A percentile compares a stretch with the other conserved stretches of the same genome.
Evolutionary conservation across 2,113 vertebrate genomes (phyloP).

Genomic region (Dascyllus trimaculatus): DNA sequence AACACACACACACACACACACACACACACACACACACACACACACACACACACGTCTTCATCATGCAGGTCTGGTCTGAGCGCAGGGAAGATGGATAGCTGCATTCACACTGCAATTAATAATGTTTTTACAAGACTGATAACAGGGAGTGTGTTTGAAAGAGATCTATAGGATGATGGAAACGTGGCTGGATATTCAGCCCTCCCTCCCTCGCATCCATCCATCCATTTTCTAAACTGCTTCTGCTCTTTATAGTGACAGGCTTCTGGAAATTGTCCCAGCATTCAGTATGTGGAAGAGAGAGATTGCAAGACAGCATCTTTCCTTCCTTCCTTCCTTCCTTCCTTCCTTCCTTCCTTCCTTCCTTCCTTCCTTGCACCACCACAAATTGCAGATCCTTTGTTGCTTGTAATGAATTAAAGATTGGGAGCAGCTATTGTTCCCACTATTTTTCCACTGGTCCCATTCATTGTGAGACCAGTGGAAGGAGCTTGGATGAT

Average conservation of each 20-base stretch:
- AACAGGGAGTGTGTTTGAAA: slow-evolving; percentile 8
- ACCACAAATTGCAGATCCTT: no score
- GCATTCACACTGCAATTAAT: slow-evolving; percentile 40
- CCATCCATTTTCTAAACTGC: slow-evolving; percentile 13
- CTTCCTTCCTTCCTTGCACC: no score
- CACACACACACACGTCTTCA: not conserved
- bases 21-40: not conserved
- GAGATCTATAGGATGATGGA: slow-evolving; percentile 14
- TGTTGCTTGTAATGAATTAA: no score
- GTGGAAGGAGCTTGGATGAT: no score
- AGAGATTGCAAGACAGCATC: not conserved
- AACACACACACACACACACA: slow-evolving; percentile 7
- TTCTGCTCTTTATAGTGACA: not conserved
- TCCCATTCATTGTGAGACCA: no score
- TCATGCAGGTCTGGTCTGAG: not conserved
- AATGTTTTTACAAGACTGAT: slow-evolving; percentile 38
- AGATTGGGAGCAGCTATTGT: no score
- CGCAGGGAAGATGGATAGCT: slow-evolving; percentile 25
- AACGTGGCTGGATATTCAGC: not conserved
- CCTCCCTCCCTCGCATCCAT: slow-evolving; percentile 1
- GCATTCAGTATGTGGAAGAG: not conserved
- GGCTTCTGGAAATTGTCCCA: slow-evolving; percentile 1
- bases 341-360: no score
- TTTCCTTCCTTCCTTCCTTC: not conserved
- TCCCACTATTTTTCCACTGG: no score